Percentiles rank a stretch among this genome's conserved stretches.
phyloP scores from a whole-genome alignment of 2,888 invertebrate species.

The Vanessa cardui region DNA sequence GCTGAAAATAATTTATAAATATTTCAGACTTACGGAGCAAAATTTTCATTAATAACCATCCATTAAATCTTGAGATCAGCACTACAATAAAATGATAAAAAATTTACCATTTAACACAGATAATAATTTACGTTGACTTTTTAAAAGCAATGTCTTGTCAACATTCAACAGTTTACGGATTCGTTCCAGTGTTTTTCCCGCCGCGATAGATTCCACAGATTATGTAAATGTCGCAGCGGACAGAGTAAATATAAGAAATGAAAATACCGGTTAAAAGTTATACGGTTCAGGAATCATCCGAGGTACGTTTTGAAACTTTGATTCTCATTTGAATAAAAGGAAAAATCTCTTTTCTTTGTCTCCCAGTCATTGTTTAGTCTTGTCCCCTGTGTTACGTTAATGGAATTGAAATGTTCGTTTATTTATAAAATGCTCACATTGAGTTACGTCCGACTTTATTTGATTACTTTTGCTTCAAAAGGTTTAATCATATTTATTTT shows the following conservation, averaged over 20 bases:
- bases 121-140: too few species aligned
- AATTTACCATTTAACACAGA: too few species aligned
- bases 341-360: slow-evolving; percentile 65
- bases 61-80: too few species aligned
- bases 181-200: neutral
- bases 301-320: slow-evolving; percentile 55
- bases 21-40: too few species aligned
- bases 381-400: slow-evolving; percentile 35
- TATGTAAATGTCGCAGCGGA: slow-evolving; percentile 25
- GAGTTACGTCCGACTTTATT: slow-evolving; percentile 31
- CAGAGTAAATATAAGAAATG: slow-evolving; percentile 42
- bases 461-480: slow-evolving; percentile 16
- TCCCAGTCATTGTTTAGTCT: slow-evolving; percentile 36
- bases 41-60: too few species aligned
- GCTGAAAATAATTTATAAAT: too few species aligned
- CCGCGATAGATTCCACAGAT: slow-evolving; percentile 26
- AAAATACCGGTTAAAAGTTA: slow-evolving; percentile 55
- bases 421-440: slow-evolving; percentile 32
- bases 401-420: slow-evolving; percentile 39
- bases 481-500: too few species aligned
- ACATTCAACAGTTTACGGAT: too few species aligned
- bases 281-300: slow-evolving; percentile 47
- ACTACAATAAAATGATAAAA: too few species aligned
- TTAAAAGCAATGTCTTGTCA: too few species aligned
- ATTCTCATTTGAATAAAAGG: slow-evolving; percentile 76